Evolutionary conservation across 53 echinoderm and acorn worm species (phyloP).

Genomic region (Temnopleurus reevesii): DNA sequence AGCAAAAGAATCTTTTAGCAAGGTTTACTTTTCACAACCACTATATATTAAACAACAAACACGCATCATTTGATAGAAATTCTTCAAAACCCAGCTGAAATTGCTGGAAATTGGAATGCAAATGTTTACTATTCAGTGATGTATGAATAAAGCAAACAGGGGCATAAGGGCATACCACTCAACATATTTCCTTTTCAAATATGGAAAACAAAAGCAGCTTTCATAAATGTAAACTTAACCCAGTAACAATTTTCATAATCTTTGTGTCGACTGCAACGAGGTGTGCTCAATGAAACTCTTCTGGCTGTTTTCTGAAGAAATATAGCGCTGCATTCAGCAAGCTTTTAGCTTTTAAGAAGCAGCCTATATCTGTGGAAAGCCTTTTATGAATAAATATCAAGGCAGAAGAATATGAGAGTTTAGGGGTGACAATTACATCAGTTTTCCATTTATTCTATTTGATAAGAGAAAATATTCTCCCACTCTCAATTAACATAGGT

Average conservation of each 20-base stretch:
- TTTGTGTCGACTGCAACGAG: background rate
- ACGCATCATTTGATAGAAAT: too few species aligned
- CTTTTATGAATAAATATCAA: background rate
- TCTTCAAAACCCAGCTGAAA: background rate
- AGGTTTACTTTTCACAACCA: too few species aligned
- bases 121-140: background rate
- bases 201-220: background rate
- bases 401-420: background rate
- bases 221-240: background rate
- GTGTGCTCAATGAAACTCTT: background rate
- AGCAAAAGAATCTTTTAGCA: too few species aligned
- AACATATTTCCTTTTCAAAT: background rate
- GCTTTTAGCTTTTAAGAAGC: slow-evolving; percentile 38
- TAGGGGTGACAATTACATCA: background rate
- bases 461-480: background rate
- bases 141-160: background rate
- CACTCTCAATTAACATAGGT: background rate
- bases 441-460: background rate
- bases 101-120: too few species aligned
- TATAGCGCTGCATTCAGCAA: background rate
- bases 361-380: background rate
- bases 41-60: too few species aligned
- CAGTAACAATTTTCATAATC: background rate
- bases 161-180: background rate
- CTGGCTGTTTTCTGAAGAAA: slow-evolving; percentile 24